These are phyloP conservation scores for Diorhabda carinulata DNA, from an alignment of 1,140 invertebrate genomes.

Conservation along the genomic window DNA sequence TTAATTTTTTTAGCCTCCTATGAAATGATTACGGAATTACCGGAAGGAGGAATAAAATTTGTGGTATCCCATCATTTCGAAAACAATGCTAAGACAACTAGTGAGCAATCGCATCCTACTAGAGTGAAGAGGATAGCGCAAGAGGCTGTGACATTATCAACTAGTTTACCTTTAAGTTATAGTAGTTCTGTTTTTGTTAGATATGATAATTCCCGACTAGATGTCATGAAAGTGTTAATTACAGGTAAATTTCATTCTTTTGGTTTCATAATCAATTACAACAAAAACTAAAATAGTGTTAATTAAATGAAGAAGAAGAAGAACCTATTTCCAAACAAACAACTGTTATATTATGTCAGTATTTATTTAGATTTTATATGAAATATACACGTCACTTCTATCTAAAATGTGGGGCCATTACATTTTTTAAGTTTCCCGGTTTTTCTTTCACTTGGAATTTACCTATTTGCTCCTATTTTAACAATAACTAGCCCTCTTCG, in stretches of 20 bases:
- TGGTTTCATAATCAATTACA: background rate
- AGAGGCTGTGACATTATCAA: slow-evolving; percentile 93
- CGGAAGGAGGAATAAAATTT: slow-evolving; percentile 73
- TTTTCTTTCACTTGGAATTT: no score
- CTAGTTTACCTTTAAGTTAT: slow-evolving; percentile 86
- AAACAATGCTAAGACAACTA: slow-evolving; percentile 78
- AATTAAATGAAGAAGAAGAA: no score
- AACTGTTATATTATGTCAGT: no score
- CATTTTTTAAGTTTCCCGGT: no score
- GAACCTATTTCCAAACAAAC: no score
- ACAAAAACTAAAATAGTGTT: no score
- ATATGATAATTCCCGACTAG: slow-evolving; percentile 88
- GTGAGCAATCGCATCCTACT: slow-evolving; percentile 77
- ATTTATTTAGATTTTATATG: no score
- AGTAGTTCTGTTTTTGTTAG: slow-evolving; percentile 94
- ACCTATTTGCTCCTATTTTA: no score
- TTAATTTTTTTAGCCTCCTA: slow-evolving; percentile 67
- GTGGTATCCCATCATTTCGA: slow-evolving; percentile 90
- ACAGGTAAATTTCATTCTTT: slow-evolving; percentile 4
- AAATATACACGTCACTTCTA: no score
- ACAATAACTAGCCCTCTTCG: no score
- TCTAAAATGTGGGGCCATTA: no score
- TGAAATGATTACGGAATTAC: slow-evolving; percentile 82
- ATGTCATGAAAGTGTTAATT: slow-evolving; percentile 95
- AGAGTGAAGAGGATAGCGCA: slow-evolving; percentile 90